These are phyloP conservation scores for Gastracanthus pulcherrimus DNA, from an alignment of 2,888 invertebrate genomes.

Conservation along the genomic window DNA sequence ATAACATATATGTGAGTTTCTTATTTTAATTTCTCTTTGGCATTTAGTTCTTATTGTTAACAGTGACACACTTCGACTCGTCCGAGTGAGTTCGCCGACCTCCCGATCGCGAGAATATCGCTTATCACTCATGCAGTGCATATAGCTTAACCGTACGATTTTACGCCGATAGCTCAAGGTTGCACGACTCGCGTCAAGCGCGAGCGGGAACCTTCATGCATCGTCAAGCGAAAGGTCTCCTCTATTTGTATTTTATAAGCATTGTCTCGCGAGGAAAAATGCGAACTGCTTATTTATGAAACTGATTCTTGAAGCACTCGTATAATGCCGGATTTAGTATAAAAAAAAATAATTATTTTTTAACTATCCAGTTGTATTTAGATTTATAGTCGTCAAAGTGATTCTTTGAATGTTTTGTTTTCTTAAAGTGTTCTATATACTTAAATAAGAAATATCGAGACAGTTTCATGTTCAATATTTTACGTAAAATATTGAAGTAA, in stretches of 20 bases:
- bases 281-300: background rate
- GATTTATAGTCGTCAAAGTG: background rate
- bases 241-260: background rate
- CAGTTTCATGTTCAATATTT: background rate
- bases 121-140: constrained; percentile 2
- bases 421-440: background rate
- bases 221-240: constrained; percentile 14
- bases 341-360: background rate
- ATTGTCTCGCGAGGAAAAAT: background rate
- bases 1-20: background rate
- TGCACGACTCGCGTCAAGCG: background rate
- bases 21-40: background rate
- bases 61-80: constrained; percentile 42
- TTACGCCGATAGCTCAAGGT: constrained; percentile 17
- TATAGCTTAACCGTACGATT: background rate
- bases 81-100: constrained; percentile 25
- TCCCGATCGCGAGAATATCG: background rate
- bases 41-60: constrained; percentile 15
- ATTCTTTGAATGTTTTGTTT: background rate
- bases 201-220: constrained; percentile 27
- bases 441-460: background rate
- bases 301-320: background rate
- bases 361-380: background rate
- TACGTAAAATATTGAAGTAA: background rate
- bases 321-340: background rate